phyloP scores from a whole-genome alignment of 2,888 invertebrate genomes.

The Ophraella communa region DNA sequence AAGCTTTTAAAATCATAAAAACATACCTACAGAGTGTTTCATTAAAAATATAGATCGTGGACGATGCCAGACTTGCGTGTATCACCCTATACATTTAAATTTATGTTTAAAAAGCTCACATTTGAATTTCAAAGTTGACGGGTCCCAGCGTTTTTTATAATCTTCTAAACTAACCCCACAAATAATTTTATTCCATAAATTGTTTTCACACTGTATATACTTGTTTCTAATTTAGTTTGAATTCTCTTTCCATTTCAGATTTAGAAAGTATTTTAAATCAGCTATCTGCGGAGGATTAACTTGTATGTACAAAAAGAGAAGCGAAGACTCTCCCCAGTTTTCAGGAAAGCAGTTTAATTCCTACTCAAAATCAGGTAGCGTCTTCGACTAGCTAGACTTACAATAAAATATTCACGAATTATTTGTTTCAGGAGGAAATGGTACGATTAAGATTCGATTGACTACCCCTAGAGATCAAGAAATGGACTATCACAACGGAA shows the following conservation, averaged over 20 bases:
- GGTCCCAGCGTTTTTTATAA: too few relatives aligned
- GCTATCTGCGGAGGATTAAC: slow-evolving; percentile 70
- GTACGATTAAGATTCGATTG: slow-evolving; percentile 32
- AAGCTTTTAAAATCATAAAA: too few relatives aligned
- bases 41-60: too few relatives aligned
- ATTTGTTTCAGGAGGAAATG: slow-evolving; percentile 27
- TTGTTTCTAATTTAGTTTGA: not conserved
- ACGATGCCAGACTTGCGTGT: too few relatives aligned
- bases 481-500: slow-evolving; percentile 11
- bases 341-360: slow-evolving; percentile 38
- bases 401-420: too few relatives aligned
- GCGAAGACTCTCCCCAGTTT: slow-evolving; percentile 29
- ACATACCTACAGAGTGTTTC: too few relatives aligned
- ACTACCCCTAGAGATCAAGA: slow-evolving; percentile 12
- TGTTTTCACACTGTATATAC: not conserved
- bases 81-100: too few relatives aligned
- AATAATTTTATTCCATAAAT: too few relatives aligned
- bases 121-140: too few relatives aligned
- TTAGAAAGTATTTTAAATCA: slow-evolving; percentile 73
- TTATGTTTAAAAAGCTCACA: too few relatives aligned
- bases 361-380: slow-evolving; percentile 44
- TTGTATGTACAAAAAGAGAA: slow-evolving; percentile 26
- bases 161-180: too few relatives aligned
- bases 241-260: slow-evolving; percentile 60
- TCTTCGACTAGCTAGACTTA: too few relatives aligned